Conservation (phyloP, 30 jellyfish, hydroid and myxozoan genomes). For the Aurelia sp. region DNA sequence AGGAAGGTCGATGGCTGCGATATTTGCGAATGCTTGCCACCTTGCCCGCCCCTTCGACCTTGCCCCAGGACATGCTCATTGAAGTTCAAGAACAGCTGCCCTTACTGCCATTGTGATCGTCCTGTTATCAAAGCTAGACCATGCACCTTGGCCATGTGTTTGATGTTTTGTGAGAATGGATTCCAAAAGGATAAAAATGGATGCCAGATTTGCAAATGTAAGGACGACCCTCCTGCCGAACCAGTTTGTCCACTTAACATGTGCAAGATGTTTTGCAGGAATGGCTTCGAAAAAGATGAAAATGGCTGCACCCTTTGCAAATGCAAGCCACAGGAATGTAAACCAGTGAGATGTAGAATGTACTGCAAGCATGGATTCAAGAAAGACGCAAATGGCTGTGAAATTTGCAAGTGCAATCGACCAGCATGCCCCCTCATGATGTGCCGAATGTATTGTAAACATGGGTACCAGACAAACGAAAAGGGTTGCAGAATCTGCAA, state of each 20-base stretch:
- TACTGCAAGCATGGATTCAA: conserved; percentile 34
- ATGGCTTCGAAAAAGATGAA: conserved; percentile 16
- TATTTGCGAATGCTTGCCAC: conserved; percentile 38
- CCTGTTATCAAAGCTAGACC: neutral
- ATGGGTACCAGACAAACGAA: neutral
- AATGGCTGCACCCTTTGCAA: conserved; percentile 33
- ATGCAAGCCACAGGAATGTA: conserved; percentile 16
- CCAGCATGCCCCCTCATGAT: neutral
- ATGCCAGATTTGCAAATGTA: conserved; percentile 37
- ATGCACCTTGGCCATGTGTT: conserved; percentile 26
- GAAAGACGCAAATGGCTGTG: conserved; percentile 28
- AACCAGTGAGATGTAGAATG: conserved; percentile 5
- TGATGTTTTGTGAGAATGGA: conserved; percentile 33
- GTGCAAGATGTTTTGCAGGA: conserved; percentile 11
- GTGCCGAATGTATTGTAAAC: conserved; percentile 20
- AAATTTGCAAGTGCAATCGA: conserved; percentile 37
- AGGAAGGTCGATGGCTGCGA: conserved; percentile 33
- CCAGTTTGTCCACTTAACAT: neutral
- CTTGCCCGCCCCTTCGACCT: conserved; percentile 31
- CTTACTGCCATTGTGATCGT: conserved; percentile 22
- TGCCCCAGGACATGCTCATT: conserved; percentile 12
- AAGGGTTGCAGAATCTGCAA: conserved; percentile 1
- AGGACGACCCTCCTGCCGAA: neutral
- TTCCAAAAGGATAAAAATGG: conserved; percentile 13
- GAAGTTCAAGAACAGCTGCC: conserved; percentile 9